phyloP scores from a whole-genome alignment of 2,797 vertebrate species.

The Tragopan temminckii region DNA sequence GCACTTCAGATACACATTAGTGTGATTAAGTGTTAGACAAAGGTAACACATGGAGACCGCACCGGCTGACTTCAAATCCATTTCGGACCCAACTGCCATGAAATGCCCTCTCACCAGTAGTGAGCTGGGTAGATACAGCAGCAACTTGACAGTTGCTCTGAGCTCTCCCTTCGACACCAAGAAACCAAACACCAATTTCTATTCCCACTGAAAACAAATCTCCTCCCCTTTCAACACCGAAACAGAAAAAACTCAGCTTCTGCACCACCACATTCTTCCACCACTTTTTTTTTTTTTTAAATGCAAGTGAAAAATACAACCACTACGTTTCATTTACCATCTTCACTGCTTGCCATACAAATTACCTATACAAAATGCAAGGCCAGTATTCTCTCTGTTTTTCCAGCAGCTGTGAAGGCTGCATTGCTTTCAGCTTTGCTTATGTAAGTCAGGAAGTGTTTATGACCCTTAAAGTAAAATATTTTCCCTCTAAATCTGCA shows the following conservation, averaged over 20 bases:
- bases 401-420: neutral
- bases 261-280: neutral
- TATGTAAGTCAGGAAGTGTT: neutral
- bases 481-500: neutral
- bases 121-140: neutral
- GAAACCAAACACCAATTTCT: neutral
- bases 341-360: neutral
- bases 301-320: neutral
- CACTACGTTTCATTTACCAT: neutral
- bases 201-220: neutral
- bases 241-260: neutral
- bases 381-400: neutral
- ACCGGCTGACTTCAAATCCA: neutral
- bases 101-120: neutral
- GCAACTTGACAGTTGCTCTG: neutral
- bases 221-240: neutral
- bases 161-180: neutral
- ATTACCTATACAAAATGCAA: neutral
- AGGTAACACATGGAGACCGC: neutral
- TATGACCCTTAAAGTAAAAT: neutral
- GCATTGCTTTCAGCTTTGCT: neutral
- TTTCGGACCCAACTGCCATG: neutral
- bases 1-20: neutral
- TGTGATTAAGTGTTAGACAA: neutral
- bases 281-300: neutral